Evolutionary conservation across 1,140 invertebrate species (phyloP), one percentile per base, ranked within the genome.

Genomic region (Halesus radiatus): DNA sequence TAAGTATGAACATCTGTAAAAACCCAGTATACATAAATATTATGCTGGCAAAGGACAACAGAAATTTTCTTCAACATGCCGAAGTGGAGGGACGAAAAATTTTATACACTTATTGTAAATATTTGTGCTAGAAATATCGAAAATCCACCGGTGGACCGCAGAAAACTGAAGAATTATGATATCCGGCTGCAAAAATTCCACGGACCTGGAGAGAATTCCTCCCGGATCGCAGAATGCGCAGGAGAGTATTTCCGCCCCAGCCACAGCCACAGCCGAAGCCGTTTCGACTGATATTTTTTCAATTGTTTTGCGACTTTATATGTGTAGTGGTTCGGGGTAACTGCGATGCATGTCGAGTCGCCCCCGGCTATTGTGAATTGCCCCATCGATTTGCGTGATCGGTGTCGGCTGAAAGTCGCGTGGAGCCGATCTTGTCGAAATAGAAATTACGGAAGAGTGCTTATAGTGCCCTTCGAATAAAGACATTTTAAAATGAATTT

Each of bases 271-370:
- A n/a, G n/a, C n/a, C n/a, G n/a, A n/a, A 45, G 23, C 56, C 20
- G 56, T 60, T 60, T 60, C 23, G 56, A 23, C 56, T 22, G 56
- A 60, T 60, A 60, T 60, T 60, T 60, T 60, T 60, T 60, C 56
- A 60, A 60, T 60, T 60, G 56, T 6, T 20, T 3, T 23, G 56
- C 56, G 18, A 20, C 20, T 60, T 58, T 60, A 22, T 60, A 23
- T 22, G 7, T 60, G 56, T 60, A 15, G 56, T 60, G 23, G 23
- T 23, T 20, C 20, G 18, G 56, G 18, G 56, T 60, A 13, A 45
- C 37, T 10, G 37, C 37, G 37, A 13, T 45, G 37, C 37, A 45
- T 45, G 56, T 60, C 56, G 56, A 45, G 8, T 18, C 18, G 56
- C 56, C 56, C 18, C 18, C 56, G 56, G 56, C 56, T 60, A 60